Percentiles rank a stretch among this genome's conserved stretches.
Evolutionary conservation across 2,888 invertebrate species (phyloP).

Genomic region (Acanthacorydalis orientalis): DNA sequence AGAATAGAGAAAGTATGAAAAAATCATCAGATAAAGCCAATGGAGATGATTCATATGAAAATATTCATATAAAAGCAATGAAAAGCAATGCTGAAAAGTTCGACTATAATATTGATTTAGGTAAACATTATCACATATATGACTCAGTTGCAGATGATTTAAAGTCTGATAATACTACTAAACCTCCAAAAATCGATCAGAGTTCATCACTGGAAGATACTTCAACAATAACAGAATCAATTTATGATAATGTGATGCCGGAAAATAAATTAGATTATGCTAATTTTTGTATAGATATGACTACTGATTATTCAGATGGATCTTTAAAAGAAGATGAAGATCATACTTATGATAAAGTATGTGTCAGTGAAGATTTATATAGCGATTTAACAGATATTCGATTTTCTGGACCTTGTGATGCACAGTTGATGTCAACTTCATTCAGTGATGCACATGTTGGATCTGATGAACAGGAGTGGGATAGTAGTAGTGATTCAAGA

Average conservation of each 20-base stretch:
- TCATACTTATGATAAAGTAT: constrained; percentile 6
- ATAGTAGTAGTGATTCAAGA: constrained; percentile 49
- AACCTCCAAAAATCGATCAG: constrained; percentile 6
- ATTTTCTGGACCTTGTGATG: constrained; percentile 24
- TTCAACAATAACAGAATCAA: constrained; percentile 14
- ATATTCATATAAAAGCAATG: too few species aligned
- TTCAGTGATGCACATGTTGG: constrained; percentile 32
- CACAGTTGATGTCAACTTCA: constrained; percentile 27
- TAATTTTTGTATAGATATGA: constrained; percentile 5
- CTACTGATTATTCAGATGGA: constrained; percentile 7
- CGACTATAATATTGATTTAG: neutral
- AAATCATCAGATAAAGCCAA: neutral
- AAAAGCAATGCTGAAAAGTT: neutral
- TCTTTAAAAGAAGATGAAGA: constrained; percentile 10
- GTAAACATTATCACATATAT: neutral
- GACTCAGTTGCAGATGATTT: neutral
- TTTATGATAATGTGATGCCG: constrained; percentile 9
- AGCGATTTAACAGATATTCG: constrained; percentile 25
- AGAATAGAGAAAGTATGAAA: neutral
- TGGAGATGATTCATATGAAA: neutral
- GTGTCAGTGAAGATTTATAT: constrained; percentile 14
- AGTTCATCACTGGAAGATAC: constrained; percentile 8
- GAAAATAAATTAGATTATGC: constrained; percentile 2
- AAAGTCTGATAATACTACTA: too few species aligned
- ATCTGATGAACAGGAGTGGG: constrained; percentile 46